A percentile compares a stretch with the other conserved stretches of the same genome.
Evolutionary conservation across 2,113 vertebrate species (phyloP).

Genomic region (Pipra filicauda): DNA sequence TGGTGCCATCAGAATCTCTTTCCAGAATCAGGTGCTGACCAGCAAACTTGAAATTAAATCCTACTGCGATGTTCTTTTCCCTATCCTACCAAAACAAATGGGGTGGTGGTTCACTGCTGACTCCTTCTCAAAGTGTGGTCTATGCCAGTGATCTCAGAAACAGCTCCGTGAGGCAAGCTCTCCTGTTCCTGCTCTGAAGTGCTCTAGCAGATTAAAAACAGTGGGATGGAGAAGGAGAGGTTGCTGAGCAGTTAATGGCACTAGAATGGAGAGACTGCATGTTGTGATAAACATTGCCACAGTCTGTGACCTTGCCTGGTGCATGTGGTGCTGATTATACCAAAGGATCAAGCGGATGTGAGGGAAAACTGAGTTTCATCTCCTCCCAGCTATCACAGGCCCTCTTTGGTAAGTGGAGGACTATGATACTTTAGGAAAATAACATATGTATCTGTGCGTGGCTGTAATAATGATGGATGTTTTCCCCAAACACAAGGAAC

Average conservation of each 20-base stretch:
- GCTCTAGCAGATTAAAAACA: constrained; percentile 62
- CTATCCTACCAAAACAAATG: constrained; percentile 50
- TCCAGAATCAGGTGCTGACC: constrained; percentile 23
- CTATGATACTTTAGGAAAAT: constrained; percentile 57
- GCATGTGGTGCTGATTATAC: not conserved
- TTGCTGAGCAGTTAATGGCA: constrained; percentile 38
- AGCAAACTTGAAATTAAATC: constrained; percentile 55
- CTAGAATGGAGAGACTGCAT: constrained; percentile 10
- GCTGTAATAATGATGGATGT: constrained; percentile 47
- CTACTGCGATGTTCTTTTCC: constrained; percentile 19
- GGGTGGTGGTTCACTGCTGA: constrained; percentile 3
- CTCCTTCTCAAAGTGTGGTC: constrained; percentile 5
- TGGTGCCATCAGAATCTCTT: not conserved
- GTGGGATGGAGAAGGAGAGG: constrained; percentile 22
- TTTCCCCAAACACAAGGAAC: constrained; percentile 23
- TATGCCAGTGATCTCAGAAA: not conserved
- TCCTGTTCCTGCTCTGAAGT: not conserved
- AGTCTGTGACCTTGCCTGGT: constrained; percentile 3
- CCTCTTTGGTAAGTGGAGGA: constrained; percentile 57
- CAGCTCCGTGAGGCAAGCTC: not conserved
- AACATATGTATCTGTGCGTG: not conserved
- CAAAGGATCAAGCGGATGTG: constrained; percentile 22
- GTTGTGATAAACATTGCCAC: constrained; percentile 10
- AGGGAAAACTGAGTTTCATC: constrained; percentile 33
- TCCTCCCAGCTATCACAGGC: constrained; percentile 17